phyloP scores from a whole-genome alignment of 1,140 invertebrate genomes.

The Riptortus pedestris region DNA sequence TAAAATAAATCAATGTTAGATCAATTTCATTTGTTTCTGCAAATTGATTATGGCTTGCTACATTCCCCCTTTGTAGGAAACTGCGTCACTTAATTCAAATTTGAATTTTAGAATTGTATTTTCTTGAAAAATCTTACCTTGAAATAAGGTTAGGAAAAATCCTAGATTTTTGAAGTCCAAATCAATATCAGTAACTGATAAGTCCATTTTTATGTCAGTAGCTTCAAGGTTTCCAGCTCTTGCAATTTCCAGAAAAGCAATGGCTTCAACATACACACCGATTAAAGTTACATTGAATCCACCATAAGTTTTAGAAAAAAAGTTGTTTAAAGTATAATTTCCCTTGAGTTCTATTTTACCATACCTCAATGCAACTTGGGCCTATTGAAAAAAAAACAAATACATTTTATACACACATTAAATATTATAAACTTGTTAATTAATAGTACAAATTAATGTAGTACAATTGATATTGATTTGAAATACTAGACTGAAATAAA shows the following conservation, averaged over 20 bases:
- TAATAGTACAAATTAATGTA: too few relatives aligned
- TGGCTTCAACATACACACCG: constrained; percentile 51
- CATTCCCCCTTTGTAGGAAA: too few relatives aligned
- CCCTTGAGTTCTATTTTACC: constrained; percentile 57
- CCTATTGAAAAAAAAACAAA: constrained; percentile 41
- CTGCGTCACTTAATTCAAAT: too few relatives aligned
- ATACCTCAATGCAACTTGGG: constrained; percentile 53
- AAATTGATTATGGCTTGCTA: too few relatives aligned
- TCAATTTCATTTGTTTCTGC: too few relatives aligned
- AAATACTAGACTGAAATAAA: too few relatives aligned
- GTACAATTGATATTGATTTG: too few relatives aligned
- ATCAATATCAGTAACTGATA: constrained; percentile 61
- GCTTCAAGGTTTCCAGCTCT: constrained; percentile 61
- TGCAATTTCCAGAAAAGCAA: constrained; percentile 56
- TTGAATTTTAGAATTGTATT: too few relatives aligned
- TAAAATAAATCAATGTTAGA: too few relatives aligned
- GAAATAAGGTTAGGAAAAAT: constrained; percentile 55
- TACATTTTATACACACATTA: too few relatives aligned
- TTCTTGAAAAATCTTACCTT: constrained; percentile 36
- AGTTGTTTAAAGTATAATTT: constrained; percentile 50
- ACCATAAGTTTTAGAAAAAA: constrained; percentile 37
- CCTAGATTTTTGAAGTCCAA: constrained; percentile 66
- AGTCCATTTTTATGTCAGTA: constrained; percentile 62
- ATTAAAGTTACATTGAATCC: constrained; percentile 61
- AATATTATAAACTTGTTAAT: too few relatives aligned